Evolutionary conservation across 2,797 vertebrate species (phyloP).

Genomic region (Eulemur rubriventer): DNA sequence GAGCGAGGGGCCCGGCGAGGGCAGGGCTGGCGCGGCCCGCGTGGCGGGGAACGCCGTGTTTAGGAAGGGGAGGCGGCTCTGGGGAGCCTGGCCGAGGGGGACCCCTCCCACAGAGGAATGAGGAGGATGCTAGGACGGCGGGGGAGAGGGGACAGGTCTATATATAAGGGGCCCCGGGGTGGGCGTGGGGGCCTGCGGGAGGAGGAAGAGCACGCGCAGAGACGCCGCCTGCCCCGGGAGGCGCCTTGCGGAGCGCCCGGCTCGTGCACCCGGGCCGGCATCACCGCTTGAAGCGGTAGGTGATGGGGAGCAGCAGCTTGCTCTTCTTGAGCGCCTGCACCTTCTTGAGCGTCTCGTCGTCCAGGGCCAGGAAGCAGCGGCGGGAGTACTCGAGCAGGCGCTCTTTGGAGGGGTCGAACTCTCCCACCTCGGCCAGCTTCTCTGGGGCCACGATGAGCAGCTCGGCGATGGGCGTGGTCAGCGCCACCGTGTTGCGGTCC

Average conservation of each 20-base stretch:
- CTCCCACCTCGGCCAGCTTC: slow-evolving; percentile 93
- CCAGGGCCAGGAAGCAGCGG: slow-evolving; percentile 92
- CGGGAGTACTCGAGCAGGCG: slow-evolving; percentile 95
- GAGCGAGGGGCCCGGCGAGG: background rate
- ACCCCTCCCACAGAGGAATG: background rate
- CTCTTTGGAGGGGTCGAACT: slow-evolving; percentile 94
- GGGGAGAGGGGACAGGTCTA: too few species aligned
- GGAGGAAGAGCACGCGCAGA: background rate
- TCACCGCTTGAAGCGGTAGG: slow-evolving; percentile 94
- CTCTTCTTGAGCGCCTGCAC: slow-evolving; percentile 95
- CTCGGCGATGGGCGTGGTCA: slow-evolving; percentile 95
- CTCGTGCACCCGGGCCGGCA: background rate
- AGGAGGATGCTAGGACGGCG: background rate
- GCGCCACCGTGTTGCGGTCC: slow-evolving; percentile 94
- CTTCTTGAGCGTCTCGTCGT: slow-evolving; percentile 93
- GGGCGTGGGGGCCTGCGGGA: background rate
- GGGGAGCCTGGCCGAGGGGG: background rate
- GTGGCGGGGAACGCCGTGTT: background rate
- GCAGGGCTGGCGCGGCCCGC: background rate
- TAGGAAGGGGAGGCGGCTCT: background rate
- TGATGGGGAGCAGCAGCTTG: slow-evolving; percentile 94
- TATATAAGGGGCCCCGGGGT: background rate
- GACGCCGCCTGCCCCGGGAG: too few species aligned
- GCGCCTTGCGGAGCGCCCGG: too few species aligned
- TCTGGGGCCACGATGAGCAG: slow-evolving; percentile 94